Conservation (phyloP, 1,140 invertebrate species). For the Dendrolimus punctatus region DNA sequence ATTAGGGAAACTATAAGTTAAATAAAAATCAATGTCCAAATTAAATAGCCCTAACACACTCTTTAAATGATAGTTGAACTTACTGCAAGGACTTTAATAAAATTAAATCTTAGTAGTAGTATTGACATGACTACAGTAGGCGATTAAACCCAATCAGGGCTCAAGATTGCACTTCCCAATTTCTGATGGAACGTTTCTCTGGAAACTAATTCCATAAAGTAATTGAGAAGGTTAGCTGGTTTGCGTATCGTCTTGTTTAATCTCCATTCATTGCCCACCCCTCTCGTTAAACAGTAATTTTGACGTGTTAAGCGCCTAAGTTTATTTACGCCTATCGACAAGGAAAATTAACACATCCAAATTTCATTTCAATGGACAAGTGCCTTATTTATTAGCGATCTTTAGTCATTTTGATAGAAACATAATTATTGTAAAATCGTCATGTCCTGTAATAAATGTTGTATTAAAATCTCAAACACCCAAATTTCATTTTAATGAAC, state of each 20-base stretch:
- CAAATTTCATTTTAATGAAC: no score
- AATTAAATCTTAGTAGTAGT: no score
- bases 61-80: no score
- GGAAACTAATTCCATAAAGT: slow-evolving; percentile 53
- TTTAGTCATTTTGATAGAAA: background rate
- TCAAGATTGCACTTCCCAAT: slow-evolving; percentile 16
- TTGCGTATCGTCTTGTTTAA: slow-evolving; percentile 54
- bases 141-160: no score
- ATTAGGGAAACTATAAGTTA: no score
- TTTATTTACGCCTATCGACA: slow-evolving; percentile 40
- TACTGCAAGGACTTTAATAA: no score
- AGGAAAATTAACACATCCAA: slow-evolving; percentile 29
- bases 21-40: no score
- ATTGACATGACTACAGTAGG: no score
- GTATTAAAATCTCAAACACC: no score
- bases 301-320: slow-evolving; percentile 57
- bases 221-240: slow-evolving; percentile 43
- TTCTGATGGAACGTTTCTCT: slow-evolving; percentile 20
- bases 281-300: slow-evolving; percentile 54
- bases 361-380: slow-evolving; percentile 17
- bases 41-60: no score
- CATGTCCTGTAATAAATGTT: no score
- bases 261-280: slow-evolving; percentile 47
- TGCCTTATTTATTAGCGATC: background rate
- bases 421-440: no score